Conservation (phyloP, 2,113 vertebrate species). For the Pseudopodoces humilis region DNA sequence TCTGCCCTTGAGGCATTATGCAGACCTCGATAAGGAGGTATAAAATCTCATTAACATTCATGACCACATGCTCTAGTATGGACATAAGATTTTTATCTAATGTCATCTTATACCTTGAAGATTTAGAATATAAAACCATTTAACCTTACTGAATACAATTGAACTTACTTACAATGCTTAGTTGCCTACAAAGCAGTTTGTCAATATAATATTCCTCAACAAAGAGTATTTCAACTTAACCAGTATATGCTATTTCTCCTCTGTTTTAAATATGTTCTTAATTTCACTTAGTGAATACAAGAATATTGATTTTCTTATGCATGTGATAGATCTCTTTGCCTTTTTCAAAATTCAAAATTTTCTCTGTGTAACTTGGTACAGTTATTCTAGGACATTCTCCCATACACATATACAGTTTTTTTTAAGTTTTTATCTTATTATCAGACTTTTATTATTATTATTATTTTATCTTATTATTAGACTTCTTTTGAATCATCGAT, state of each 20-base stretch:
- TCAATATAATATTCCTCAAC: not conserved
- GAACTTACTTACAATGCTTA: not conserved
- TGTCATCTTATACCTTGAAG: not conserved
- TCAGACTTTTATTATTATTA: no score
- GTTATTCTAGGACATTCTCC: not conserved
- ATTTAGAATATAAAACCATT: not conserved
- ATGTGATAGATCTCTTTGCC: not conserved
- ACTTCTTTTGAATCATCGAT: not conserved
- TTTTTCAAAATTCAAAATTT: not conserved
- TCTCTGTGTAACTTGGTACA: not conserved
- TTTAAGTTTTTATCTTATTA: not conserved
- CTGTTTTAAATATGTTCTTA: not conserved
- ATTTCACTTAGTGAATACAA: not conserved
- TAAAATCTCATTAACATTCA: not conserved
- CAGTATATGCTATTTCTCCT: not conserved
- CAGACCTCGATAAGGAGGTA: not conserved
- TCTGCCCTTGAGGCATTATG: not conserved
- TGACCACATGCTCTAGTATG: not conserved
- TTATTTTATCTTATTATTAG: not conserved
- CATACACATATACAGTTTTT: not conserved
- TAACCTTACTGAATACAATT: not conserved
- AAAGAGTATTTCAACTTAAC: not conserved
- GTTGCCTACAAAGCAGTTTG: not conserved
- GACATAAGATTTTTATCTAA: not conserved
- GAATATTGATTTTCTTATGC: not conserved